Base-by-base conservation (phyloP, 1,140 invertebrate species). In the Lethrus apterus region DNA sequence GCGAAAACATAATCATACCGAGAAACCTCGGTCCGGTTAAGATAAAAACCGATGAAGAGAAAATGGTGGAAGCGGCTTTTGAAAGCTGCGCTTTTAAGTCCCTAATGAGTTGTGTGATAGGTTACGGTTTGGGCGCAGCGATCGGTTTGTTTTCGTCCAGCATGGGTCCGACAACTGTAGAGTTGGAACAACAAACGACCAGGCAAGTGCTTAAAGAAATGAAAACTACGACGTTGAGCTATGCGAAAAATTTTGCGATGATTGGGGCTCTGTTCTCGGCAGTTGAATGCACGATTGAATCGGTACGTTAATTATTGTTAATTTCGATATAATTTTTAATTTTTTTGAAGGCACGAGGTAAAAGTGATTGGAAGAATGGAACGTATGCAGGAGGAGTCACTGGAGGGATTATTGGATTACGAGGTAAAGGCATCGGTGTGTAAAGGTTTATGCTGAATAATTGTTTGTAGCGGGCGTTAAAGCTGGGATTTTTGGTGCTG, bases 171-270 rank as follows among this genome's bases (percentile, higher is more conserved):
- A 86, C 84, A 58, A 72, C 77, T 50, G 73, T 75, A 38, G 78
- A 71, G 33, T 77, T 84, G 29, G 87, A 86, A 61, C 86, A 88
- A 64, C 91, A 93, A 70, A 85, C 84, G 9, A 88, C 84, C 0
- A 67, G 79, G 54, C 82, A 92, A 70, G 83, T 93, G 32, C 78
- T 94, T 46, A 68, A 78, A 31, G 96, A 99, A 70, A 95, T 98
- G 90, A 91, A 88, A 70, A 74, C 71, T 0, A 85, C 93, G 4
- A 93, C 90, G 38, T 64, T 93, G 29, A 81, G 87, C 41, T 96
- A 98, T 72, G 94, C 88, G 0, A 98, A 98, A 72, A 98, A 97
- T 68, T 99, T 99, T 80, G 95, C 93, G 13, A 72, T 95, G 33
- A 77, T 98, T 54, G 96, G 95, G 44, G 80, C 84, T 14, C 77